Percentiles rank a stretch among this genome's conserved stretches.
Conservation (phyloP, 2,888 invertebrate genomes). For the Eumacrocentrus americanus region DNA sequence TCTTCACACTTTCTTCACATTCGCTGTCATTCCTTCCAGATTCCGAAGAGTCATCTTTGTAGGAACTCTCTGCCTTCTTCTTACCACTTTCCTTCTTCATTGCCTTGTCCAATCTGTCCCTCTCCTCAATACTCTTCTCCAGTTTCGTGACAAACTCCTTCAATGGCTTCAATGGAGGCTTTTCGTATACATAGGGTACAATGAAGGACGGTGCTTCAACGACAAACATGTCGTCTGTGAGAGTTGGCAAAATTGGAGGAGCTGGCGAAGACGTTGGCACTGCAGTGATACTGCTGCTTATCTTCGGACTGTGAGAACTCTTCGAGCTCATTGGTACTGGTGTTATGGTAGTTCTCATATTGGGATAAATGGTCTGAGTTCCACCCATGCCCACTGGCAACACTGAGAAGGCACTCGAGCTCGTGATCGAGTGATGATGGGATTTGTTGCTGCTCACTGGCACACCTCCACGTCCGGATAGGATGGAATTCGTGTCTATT, state of each 20-base stretch:
- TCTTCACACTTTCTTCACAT: conserved; percentile 64
- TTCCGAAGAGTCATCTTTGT: conserved; percentile 24
- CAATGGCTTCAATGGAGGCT: conserved; percentile 80
- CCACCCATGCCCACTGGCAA: conserved; percentile 64
- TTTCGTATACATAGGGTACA: conserved; percentile 92
- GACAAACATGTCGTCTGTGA: conserved; percentile 92
- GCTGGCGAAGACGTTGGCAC: conserved; percentile 53
- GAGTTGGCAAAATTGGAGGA: conserved; percentile 76
- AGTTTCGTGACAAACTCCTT: conserved; percentile 74
- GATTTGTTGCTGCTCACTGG: conserved; percentile 60
- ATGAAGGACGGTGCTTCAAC: conserved; percentile 92
- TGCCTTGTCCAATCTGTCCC: conserved; percentile 64
- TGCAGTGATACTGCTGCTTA: conserved; percentile 42
- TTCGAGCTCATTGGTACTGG: conserved; percentile 63
- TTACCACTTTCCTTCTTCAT: conserved; percentile 37
- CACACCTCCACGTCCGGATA: conserved; percentile 69
- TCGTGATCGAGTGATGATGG: conserved; percentile 45
- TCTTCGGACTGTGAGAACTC: conserved; percentile 49
- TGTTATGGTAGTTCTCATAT: conserved; percentile 67
- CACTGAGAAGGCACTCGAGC: conserved; percentile 60
- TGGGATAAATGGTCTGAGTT: conserved; percentile 72
- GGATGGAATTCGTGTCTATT: conserved; percentile 77
- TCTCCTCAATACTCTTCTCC: conserved; percentile 69
- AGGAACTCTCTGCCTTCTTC: conserved; percentile 53
- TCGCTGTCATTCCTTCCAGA: conserved; percentile 60